Evolutionary conservation across 2,797 vertebrate genomes (phyloP), one percentile per base, ranked within the genome.

Genomic region (Triplophysa yarkandensis): DNA sequence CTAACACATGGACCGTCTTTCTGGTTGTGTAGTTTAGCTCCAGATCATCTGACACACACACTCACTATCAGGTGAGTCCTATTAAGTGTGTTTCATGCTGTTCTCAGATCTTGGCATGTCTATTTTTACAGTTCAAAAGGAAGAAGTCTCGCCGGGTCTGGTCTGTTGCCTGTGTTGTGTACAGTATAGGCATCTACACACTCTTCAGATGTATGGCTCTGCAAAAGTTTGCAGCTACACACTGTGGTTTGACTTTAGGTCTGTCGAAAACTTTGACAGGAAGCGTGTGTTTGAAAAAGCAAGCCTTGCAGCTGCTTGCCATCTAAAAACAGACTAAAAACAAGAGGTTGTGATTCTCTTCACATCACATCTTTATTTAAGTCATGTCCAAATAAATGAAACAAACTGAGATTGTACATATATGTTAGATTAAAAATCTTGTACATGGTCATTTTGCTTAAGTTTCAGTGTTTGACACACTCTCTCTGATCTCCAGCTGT

Each of bases 181-280:
- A 52, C 55, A 43, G 28, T 48, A 63, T n/a, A 27, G 64, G 25
- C 43, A 27, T 54, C 27, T n/a, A 9, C 16, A 30, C 14, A 30
- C 5, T 32, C 7, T 5, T 44, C 57, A 66, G 50, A 66, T 43
- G 2, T 19, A 21, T 21, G 11, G 28, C 14, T 17, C 8, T 80
- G 71, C 74, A 71, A 50, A 82, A 43, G 68, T 72, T 76, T 82
- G 81, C 81, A 82, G 75, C 50, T 64, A 73, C 19, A 32, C 9
- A 21, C 68, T 77, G 81, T 80, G 81, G 81, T 77, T 80, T 75
- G 36, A 68, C 68, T 68, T 19, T 2, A 71, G 61, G 41, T 46
- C 39, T 72, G 73, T 67, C 21, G 4, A 50, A 79, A 25, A 63
- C 28, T 34, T 9, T 64, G 71, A 44, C 81, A 82, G 81, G 81